Evolutionary conservation across 2,113 vertebrate species (phyloP).

Genomic region (Hippotragus niger): DNA sequence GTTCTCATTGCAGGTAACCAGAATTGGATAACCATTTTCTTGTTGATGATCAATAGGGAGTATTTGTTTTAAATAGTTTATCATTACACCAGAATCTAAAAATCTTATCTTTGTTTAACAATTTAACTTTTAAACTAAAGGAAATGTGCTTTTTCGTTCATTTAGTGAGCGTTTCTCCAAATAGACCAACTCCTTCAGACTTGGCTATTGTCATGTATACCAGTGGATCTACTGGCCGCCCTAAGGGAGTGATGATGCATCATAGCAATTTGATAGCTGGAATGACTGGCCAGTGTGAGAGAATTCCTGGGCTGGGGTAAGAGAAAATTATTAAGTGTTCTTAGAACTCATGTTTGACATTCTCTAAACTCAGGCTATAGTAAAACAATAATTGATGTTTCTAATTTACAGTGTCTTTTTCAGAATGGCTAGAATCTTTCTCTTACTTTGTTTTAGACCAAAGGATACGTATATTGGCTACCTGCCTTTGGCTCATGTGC

Average conservation of each 20-base stretch:
- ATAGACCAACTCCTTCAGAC: slow-evolving; percentile 88
- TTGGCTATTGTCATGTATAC: slow-evolving; percentile 98
- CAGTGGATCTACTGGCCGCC: slow-evolving; percentile 95
- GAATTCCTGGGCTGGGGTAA: slow-evolving; percentile 96
- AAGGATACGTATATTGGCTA: slow-evolving; percentile 96
- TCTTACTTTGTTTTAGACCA: slow-evolving; percentile 79
- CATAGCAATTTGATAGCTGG: slow-evolving; percentile 96
- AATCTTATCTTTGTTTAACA: neutral
- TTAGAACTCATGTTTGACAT: neutral
- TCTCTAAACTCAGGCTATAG: neutral
- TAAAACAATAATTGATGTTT: neutral
- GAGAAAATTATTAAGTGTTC: slow-evolving; percentile 43
- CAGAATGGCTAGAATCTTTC: neutral
- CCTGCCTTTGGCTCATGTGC: slow-evolving; percentile 95
- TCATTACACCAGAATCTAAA: neutral
- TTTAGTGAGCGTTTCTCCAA: slow-evolving; percentile 82
- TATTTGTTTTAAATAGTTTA: neutral
- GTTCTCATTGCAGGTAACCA: neutral
- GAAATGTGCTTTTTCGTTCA: slow-evolving; percentile 30
- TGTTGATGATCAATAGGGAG: neutral
- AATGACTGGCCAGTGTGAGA: slow-evolving; percentile 96
- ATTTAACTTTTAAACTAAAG: slow-evolving; percentile 4
- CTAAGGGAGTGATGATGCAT: slow-evolving; percentile 97
- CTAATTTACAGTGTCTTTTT: neutral
- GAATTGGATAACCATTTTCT: neutral